Conservation (phyloP, 2,797 vertebrate genomes). For the Hippopotamyrus pictus region DNA sequence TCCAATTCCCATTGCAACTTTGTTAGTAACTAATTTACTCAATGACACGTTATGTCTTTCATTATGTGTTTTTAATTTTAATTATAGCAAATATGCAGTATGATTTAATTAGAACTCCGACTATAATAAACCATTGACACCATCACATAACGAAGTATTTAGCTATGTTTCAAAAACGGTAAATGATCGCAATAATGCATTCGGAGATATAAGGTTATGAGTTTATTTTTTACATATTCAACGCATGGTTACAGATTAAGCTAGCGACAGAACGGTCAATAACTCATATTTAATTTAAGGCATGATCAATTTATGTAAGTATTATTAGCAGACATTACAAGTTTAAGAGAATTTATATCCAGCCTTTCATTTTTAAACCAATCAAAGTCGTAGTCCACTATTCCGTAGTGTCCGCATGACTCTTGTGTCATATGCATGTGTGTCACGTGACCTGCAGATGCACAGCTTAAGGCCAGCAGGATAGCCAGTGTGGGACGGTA, state of each 20-base stretch:
- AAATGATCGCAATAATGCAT: neutral
- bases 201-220: neutral
- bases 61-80: neutral
- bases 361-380: neutral
- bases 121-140: neutral
- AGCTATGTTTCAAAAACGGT: neutral
- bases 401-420: neutral
- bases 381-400: neutral
- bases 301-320: neutral
- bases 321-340: neutral
- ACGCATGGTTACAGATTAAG: neutral
- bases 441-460: neutral
- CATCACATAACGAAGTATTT: neutral
- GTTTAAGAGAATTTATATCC: neutral
- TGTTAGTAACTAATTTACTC: neutral
- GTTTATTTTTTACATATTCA: neutral
- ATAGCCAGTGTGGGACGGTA: conserved; percentile 30
- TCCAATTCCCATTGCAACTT: neutral
- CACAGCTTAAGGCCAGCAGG: conserved; percentile 16
- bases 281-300: neutral
- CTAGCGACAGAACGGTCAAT: neutral
- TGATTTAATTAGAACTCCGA: neutral
- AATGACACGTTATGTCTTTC: neutral
- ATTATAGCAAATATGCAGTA: neutral
- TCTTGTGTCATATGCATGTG: neutral